Conservation (phyloP, 2,797 vertebrate genomes). For the Xenentodon cancila region DNA sequence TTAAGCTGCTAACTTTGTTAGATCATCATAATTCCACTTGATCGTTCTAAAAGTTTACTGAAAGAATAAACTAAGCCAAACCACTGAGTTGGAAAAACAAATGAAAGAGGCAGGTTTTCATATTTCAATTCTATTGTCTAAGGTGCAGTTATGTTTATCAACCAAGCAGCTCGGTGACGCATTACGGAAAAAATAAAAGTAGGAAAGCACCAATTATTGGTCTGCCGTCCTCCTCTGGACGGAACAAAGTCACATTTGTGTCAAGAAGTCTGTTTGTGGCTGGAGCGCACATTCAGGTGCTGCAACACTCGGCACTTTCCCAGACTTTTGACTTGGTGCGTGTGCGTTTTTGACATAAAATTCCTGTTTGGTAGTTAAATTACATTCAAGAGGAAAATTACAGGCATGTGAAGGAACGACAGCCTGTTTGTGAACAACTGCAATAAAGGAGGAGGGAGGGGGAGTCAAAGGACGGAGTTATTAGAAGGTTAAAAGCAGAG, state of each 20-base stretch:
- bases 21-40: too few species aligned
- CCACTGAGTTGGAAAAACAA: slow-evolving; percentile 6
- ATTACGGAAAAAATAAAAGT: slow-evolving; percentile 30
- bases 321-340: slow-evolving; percentile 19
- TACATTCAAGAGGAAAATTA: slow-evolving; percentile 39
- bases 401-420: slow-evolving; percentile 48
- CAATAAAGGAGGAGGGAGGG: slow-evolving; percentile 37
- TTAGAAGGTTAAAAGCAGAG: slow-evolving; percentile 71
- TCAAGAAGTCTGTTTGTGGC: neutral
- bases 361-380: slow-evolving; percentile 28
- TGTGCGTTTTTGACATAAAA: slow-evolving; percentile 44
- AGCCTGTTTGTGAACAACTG: slow-evolving; percentile 52
- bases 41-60: neutral
- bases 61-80: slow-evolving; percentile 6
- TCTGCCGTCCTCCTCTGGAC: slow-evolving; percentile 10
- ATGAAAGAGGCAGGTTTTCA: slow-evolving; percentile 14
- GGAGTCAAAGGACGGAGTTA: slow-evolving; percentile 62
- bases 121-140: slow-evolving; percentile 18
- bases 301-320: slow-evolving; percentile 18
- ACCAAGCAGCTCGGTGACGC: slow-evolving; percentile 31
- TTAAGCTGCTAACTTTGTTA: too few species aligned
- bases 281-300: slow-evolving; percentile 12
- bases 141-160: slow-evolving; percentile 32
- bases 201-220: slow-evolving; percentile 29
- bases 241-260: neutral